phyloP scores from a whole-genome alignment of 2,797 vertebrate species.

The Sphenodon punctatus region DNA sequence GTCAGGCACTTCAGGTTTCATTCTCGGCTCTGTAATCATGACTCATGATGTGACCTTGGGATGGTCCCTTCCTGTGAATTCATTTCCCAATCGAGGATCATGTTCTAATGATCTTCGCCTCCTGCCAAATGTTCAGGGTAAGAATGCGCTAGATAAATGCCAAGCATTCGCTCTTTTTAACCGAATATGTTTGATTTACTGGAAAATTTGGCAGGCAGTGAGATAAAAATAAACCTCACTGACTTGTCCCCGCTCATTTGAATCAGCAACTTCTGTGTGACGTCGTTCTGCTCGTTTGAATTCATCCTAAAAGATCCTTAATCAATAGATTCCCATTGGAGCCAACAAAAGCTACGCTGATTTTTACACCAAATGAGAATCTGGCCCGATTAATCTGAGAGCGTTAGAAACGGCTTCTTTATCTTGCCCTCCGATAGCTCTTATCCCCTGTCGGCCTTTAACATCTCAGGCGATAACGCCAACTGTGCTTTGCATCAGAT shows the following conservation, averaged over 20 bases:
- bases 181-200: background rate
- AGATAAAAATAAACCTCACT: background rate
- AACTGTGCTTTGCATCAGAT: background rate
- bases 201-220: background rate
- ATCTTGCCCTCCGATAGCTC: background rate
- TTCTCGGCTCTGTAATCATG: constrained; percentile 41
- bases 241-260: background rate
- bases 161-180: background rate
- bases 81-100: background rate
- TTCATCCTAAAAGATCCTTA: too few relatives aligned
- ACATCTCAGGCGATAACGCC: rapidly evolving
- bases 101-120: background rate
- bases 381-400: rapidly evolving
- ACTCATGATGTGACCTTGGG: constrained; percentile 45
- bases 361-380: background rate
- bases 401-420: background rate
- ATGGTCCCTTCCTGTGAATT: background rate
- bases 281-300: too few relatives aligned
- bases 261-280: constrained; percentile 13
- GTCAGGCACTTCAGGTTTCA: background rate
- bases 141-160: background rate
- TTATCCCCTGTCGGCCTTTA: background rate
- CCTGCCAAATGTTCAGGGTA: background rate
- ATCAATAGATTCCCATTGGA: too few relatives aligned
- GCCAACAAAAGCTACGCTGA: too few relatives aligned